Base-by-base conservation (phyloP, 2,113 vertebrate genomes). In the Chaenogobius annularis region DNA sequence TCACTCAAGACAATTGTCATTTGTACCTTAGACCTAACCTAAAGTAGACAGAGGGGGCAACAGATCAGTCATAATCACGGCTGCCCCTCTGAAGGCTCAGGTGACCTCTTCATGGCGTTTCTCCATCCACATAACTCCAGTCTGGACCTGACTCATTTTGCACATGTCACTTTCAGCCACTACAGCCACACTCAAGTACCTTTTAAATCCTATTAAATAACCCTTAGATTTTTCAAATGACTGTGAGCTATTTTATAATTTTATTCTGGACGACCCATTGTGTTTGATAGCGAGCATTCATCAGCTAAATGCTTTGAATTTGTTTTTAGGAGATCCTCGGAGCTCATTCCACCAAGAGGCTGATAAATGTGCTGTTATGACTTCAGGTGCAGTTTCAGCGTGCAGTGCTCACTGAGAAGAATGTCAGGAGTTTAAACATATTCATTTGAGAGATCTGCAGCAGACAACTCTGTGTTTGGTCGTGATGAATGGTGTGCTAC, bases 101-200 rank as follows among this genome's bases (percentile, higher is more conserved):
- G 80, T 86, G 83, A 87, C 79, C 87, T 87, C 62, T 72, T 80
- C 83, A 73, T 55, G 22, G n/a, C 31, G 67, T 73, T 54, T 62
- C 72, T 73, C n/a, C 0, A 22, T 31, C 44, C 72, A 44, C 72
- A 80, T 76, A 67, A 73, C 56, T 77, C 67, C 73, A 73, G 3
- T 64, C 80, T 83, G 69, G 66, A 70, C 77, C 46, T 17, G 23
- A 52, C 54, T 75, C 40, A 70, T 83, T 54, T 20, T 73, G 44
- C 31, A 73, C 68, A 35, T 77, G 64, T 66, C 67, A 44, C 59
- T 72, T 47, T 72, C 17, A 0, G 10, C 14, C 12, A 17, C 17
- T 44, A 71, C 59, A 48, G 58, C 17, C 71, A 81, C 79, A 72
- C 52, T 64, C 23, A 55, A 75, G 64, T 22, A 35, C 50, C 26